Conservation (phyloP, 2,113 vertebrate genomes). For the Gracilinanus agilis region DNA sequence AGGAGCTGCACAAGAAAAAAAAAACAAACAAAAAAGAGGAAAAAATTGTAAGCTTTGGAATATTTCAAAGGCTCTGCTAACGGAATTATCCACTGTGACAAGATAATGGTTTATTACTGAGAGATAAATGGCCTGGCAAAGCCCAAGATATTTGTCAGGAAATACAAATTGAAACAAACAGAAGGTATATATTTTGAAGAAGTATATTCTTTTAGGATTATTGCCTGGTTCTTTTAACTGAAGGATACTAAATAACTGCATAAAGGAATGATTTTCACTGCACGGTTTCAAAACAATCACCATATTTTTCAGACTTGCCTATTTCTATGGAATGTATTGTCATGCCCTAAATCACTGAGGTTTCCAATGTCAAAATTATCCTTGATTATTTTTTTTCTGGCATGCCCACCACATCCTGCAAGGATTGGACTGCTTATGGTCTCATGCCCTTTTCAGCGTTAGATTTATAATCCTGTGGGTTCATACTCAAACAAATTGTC, state of each 20-base stretch:
- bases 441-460: not conserved
- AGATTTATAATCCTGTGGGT: not conserved
- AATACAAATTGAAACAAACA: slow-evolving; percentile 46
- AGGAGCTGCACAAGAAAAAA: not conserved
- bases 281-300: slow-evolving; percentile 46
- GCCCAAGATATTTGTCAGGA: slow-evolving; percentile 53
- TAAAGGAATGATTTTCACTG: slow-evolving; percentile 57
- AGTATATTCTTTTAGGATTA: slow-evolving; percentile 63
- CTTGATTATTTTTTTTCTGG: not conserved
- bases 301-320: slow-evolving; percentile 42
- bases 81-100: slow-evolving; percentile 57
- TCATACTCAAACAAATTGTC: not conserved
- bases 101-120: slow-evolving; percentile 60
- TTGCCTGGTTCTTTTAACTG: slow-evolving; percentile 52
- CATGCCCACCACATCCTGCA: not conserved
- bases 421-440: too few species aligned
- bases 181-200: slow-evolving; percentile 62
- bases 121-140: slow-evolving; percentile 54
- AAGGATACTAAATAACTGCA: slow-evolving; percentile 60
- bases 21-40: not conserved
- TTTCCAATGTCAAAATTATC: not conserved
- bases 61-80: slow-evolving; percentile 55
- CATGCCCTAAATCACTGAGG: not conserved
- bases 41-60: slow-evolving; percentile 14
- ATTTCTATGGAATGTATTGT: not conserved